These are phyloP conservation scores for Pelvicachromis taeniatus DNA, from an alignment of 2,113 vertebrate species.

Conservation along the genomic window DNA sequence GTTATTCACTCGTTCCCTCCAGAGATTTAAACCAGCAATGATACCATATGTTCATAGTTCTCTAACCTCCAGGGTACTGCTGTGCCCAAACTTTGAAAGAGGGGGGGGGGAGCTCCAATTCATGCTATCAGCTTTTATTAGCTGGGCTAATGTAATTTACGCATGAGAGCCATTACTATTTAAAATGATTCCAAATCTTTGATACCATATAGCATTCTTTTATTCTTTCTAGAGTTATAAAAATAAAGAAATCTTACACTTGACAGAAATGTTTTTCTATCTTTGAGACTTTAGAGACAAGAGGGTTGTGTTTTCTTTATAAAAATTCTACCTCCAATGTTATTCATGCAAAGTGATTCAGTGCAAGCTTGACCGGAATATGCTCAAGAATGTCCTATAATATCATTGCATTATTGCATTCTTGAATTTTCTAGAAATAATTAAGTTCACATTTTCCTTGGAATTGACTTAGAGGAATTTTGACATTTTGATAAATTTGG, in stretches of 20 bases:
- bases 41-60: background rate
- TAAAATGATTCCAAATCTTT: background rate
- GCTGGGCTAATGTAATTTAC: background rate
- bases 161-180: background rate
- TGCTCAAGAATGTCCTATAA: background rate
- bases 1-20: background rate
- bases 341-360: background rate
- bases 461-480: background rate
- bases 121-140: background rate
- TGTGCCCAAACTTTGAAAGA: background rate
- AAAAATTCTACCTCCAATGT: background rate
- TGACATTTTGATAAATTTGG: background rate
- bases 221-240: background rate
- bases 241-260: background rate
- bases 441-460: background rate
- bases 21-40: slow-evolving; percentile 1
- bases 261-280: background rate
- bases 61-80: background rate
- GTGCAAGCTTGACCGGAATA: background rate
- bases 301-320: background rate
- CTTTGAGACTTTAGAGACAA: background rate
- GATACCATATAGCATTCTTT: background rate
- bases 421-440: background rate
- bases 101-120: background rate
- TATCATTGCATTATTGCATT: background rate